Evolutionary conservation across 2,113 vertebrate genomes (phyloP), one percentile per base, ranked within the genome.

Genomic region (Aegypius monachus): DNA sequence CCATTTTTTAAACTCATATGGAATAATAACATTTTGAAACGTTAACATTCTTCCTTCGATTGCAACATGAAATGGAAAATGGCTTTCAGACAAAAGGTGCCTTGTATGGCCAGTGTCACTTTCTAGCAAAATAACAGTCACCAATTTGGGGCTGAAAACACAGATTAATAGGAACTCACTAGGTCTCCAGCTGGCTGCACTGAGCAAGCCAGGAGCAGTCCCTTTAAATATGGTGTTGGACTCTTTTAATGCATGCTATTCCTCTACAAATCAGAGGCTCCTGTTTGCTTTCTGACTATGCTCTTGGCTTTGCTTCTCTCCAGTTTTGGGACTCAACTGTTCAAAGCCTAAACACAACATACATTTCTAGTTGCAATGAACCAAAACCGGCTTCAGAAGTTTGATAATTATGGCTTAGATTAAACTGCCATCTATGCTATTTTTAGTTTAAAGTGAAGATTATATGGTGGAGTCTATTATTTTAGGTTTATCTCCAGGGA

Each of bases 371-470:
- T 29, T 86, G 95, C 80, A 91, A 83, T 93, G 95, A 96, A 95
- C 95, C 78, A 52, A 94, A 96, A 80, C 43, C 25, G 4, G 71
- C 82, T 73, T 88, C 88, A 90, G 80, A 82, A 94, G 72, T 91
- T 88, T 77, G 82, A 90, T 96, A 93, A 88, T 96, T 92, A 97
- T 90, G 93, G 94, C 95, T 97, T 93, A 95, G 78, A 81, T 90
- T 90, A 92, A 98, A 97, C 96, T 74, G 43, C 90, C 78, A 85
- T 91, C 90, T 71, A 74, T 62, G 73, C 90, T 98, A 97, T 98
- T 98, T 98, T 97, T 97, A 98, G 82, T 68, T 97, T 97, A 89
- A 94, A 95, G 90, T 82, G 93, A 95, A 97, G 97, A 96, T 96
- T 94, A 92, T 93, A 89, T 32, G 68, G 88, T 88, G 58, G 81